Evolutionary conservation across 2,888 invertebrate species (phyloP).

Genomic region (Drosophila affinis): DNA sequence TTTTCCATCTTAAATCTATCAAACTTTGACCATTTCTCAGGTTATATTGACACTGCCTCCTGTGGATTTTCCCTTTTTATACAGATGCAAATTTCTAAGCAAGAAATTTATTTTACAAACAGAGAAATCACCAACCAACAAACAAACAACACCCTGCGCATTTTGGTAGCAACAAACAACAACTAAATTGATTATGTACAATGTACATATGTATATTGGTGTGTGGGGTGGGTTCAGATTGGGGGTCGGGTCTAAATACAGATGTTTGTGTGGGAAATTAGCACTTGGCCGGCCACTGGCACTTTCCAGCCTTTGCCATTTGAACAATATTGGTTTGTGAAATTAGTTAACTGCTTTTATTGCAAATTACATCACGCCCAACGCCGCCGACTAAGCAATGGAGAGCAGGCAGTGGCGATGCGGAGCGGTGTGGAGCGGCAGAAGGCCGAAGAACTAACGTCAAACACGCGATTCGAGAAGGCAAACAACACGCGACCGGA

Average conservation of each 20-base stretch:
- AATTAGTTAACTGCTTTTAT: conserved; percentile 75
- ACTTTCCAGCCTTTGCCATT: conserved; percentile 37
- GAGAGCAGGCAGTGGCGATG: background rate
- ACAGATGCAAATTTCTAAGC: conserved; percentile 45
- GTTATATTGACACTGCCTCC: too few relatives aligned
- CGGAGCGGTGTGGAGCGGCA: background rate
- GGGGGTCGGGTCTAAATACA: conserved; percentile 25
- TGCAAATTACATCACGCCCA: conserved; percentile 77
- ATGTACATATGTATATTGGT: background rate
- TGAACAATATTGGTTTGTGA: conserved; percentile 42
- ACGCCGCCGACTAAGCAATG: conserved; percentile 42
- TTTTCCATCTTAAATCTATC: too few relatives aligned
- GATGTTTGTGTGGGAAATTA: conserved; percentile 54
- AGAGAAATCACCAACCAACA: conserved; percentile 5
- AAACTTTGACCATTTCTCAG: too few relatives aligned
- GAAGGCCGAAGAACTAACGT: conserved; percentile 33
- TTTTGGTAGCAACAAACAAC: conserved; percentile 70
- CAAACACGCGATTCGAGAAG: conserved; percentile 60
- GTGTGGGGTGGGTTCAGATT: conserved; percentile 10
- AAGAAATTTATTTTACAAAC: conserved; percentile 40
- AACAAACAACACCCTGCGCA: conserved; percentile 30
- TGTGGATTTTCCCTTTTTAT: conserved; percentile 47
- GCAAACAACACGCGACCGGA: conserved; percentile 73
- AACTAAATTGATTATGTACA: conserved; percentile 71
- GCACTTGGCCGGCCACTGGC: conserved; percentile 49